Conservation (phyloP, 2,888 invertebrate genomes). For the Hydrotaea diabolus region DNA sequence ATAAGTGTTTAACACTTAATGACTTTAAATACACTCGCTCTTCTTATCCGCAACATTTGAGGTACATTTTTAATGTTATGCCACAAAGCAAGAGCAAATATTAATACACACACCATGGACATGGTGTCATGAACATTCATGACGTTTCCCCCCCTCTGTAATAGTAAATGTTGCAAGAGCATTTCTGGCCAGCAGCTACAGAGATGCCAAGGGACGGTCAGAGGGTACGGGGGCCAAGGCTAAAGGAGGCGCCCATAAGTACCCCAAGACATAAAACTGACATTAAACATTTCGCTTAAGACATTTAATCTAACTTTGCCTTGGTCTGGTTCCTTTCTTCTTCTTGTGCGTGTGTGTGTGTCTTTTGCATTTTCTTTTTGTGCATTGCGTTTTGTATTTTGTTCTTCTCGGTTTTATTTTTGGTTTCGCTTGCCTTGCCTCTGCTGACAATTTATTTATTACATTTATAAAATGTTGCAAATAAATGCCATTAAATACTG, state of each 20-base stretch:
- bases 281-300: conserved; percentile 44
- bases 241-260: too few species aligned
- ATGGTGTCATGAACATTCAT: neutral
- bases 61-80: neutral
- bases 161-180: neutral
- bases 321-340: conserved; percentile 37
- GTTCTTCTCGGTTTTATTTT: neutral
- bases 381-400: neutral
- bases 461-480: conserved; percentile 53
- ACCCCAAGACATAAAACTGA: conserved; percentile 40
- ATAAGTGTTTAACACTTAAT: conserved; percentile 56
- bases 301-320: conserved; percentile 46
- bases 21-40: conserved; percentile 38
- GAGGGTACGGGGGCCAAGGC: neutral
- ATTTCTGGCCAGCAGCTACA: neutral
- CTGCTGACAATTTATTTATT: conserved; percentile 50
- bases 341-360: too few species aligned
- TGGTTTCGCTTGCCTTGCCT: neutral
- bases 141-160: neutral
- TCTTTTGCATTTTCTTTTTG: conserved; percentile 5
- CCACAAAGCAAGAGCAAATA: neutral
- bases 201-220: neutral
- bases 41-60: neutral
- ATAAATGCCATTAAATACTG: conserved; percentile 51
- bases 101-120: neutral